Evolutionary conservation across 2,888 invertebrate species (phyloP), one percentile per base, ranked within the genome.

Genomic region (Neuroscelio doddi): DNA sequence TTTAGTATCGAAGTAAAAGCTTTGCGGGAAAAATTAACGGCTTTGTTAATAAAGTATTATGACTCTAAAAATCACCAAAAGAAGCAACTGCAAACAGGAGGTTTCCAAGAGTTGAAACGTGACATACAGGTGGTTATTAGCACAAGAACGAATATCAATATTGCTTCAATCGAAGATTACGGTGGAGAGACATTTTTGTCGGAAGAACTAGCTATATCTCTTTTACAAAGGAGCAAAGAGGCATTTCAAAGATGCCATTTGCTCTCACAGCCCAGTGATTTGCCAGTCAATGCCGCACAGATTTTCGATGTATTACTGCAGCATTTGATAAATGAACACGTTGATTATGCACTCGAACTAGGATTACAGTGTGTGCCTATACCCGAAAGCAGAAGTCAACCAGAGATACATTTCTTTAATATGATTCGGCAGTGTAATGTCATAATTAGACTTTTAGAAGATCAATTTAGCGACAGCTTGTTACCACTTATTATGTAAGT

Each of bases 181-280:
- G 97, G 97, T 1, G 98, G 96, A 0, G 98, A 99, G 86, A 98
- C 97, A 0, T 97, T 98, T 82, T 88, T 99, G 0, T 97, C 97
- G 0, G 97, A 98, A 83, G 95, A 96, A 80, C 88, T 98, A 1
- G 97, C 97, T 0, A 94, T 96, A 69, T 93, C 91, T 75, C 89
- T 98, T 79, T 86, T 99, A 32, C 95, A 94, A 80, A 94, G 96
- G 79, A 93, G 95, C 0, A 95, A 95, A 84, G 90, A 93, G 29
- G 96, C 97, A 0, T 94, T 98, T 73, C 91, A 93, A 71, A 88
- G 98, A 61, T 97, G 97, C 81, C 92, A 93, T 68, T 87, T 93
- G 78, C 85, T 98, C 1, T 97, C 97, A 1, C 91, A 90, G 56
- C 86, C 90, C 1, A 89, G 90, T 46, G 96, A 97, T 70, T 82